Conservation (phyloP, 2,888 invertebrate species). For the Drosophila longiperda region DNA sequence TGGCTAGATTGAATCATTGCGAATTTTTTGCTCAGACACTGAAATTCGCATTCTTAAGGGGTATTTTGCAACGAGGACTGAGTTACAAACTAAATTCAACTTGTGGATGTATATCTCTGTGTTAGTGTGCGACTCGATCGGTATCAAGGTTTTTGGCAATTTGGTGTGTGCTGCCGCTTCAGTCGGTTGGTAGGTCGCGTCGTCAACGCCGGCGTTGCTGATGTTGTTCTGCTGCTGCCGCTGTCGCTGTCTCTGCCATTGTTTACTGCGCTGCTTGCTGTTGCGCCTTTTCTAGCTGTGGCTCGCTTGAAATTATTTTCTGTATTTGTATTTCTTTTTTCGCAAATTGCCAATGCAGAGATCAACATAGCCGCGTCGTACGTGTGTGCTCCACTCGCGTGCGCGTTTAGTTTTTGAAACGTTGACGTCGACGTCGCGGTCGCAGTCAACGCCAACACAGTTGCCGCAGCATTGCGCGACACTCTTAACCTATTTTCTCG, state of each 20-base stretch:
- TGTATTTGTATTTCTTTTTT: conserved; percentile 58
- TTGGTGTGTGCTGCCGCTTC: conserved; percentile 79
- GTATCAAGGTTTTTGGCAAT: conserved; percentile 85
- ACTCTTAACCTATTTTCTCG: conserved; percentile 83
- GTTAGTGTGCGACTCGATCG: conserved; percentile 75
- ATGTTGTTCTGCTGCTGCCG: conserved; percentile 52
- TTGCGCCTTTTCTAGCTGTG: conserved; percentile 77
- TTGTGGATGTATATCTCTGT: conserved; percentile 25
- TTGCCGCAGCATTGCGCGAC: conserved; percentile 70
- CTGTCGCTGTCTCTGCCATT: conserved; percentile 42
- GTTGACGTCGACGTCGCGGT: conserved; percentile 23
- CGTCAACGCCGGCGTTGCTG: conserved; percentile 64
- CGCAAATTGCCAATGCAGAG: conserved; percentile 77
- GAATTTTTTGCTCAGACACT: not conserved
- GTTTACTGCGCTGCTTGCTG: conserved; percentile 61
- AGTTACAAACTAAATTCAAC: not conserved
- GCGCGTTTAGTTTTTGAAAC: conserved; percentile 65
- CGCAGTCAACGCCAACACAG: conserved; percentile 56
- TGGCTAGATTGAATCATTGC: not conserved
- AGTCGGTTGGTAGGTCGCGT: conserved; percentile 82
- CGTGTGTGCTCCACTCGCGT: conserved; percentile 67
- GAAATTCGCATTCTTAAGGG: conserved; percentile 17
- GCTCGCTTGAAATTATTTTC: conserved; percentile 45
- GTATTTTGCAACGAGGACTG: conserved; percentile 30
- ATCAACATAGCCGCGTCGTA: conserved; percentile 66